Conservation (phyloP, 2,797 vertebrate species). For the Catharus ustulatus region DNA sequence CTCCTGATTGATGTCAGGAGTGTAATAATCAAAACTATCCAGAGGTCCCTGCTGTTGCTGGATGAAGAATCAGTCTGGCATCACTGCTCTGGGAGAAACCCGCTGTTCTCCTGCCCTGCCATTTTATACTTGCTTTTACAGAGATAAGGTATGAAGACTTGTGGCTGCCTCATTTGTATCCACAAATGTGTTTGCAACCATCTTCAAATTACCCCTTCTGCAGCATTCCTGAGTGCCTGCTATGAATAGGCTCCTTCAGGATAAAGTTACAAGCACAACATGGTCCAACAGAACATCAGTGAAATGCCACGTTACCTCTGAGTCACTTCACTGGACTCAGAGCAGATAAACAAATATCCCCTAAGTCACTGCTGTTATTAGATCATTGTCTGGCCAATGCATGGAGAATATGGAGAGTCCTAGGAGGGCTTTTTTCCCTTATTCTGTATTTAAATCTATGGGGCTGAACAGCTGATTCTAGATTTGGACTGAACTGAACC, state of each 20-base stretch:
- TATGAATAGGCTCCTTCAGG: constrained; percentile 5
- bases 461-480: constrained; percentile 42
- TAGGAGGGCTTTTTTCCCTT: background rate
- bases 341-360: constrained; percentile 34
- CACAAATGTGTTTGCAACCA: background rate
- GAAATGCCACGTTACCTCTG: constrained; percentile 11
- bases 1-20: background rate
- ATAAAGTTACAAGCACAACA: background rate
- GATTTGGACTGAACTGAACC: constrained; percentile 41
- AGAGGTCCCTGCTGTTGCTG: rapidly evolving
- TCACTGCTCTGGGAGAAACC: background rate
- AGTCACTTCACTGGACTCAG: constrained; percentile 39
- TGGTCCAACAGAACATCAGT: background rate
- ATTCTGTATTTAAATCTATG: constrained; percentile 23
- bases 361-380: constrained; percentile 56
- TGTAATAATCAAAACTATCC: background rate
- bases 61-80: background rate
- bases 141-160: background rate
- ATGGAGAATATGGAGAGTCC: constrained; percentile 31
- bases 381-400: constrained; percentile 66
- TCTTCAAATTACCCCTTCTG: background rate
- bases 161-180: background rate
- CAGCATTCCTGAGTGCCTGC: constrained; percentile 16
- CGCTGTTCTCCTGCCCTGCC: background rate
- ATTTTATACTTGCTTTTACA: background rate